Evolutionary conservation across 2,797 vertebrate species (phyloP).

Genomic region (Triplophysa yarkandensis): DNA sequence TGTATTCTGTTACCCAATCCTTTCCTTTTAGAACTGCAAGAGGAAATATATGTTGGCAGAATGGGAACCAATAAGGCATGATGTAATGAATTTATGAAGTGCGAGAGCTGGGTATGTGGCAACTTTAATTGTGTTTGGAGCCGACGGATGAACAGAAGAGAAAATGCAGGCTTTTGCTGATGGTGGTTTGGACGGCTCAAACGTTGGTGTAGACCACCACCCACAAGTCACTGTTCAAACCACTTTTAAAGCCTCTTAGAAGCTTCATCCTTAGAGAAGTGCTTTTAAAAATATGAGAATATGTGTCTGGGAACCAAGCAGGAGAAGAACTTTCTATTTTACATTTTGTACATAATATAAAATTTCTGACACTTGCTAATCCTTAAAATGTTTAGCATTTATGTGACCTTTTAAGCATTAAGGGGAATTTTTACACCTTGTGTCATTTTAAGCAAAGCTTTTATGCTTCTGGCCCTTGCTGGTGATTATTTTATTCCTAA

Average conservation of each 20-base stretch:
- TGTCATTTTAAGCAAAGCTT: too few relatives aligned
- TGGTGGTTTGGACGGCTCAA: conserved; percentile 32
- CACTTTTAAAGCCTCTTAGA: conserved; percentile 13
- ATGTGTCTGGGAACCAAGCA: not conserved
- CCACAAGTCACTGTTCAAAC: conserved; percentile 17
- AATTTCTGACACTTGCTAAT: too few relatives aligned
- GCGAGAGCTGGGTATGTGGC: conserved; percentile 36
- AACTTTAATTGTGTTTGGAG: conserved; percentile 40
- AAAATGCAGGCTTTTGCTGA: conserved; percentile 27
- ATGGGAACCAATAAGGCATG: conserved; percentile 6
- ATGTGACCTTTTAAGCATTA: too few relatives aligned
- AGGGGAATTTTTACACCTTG: too few relatives aligned
- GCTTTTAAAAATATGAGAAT: not conserved
- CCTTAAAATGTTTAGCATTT: too few relatives aligned
- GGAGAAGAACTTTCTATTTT: not conserved
- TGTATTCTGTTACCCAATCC: conserved; percentile 10
- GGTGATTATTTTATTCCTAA: too few relatives aligned
- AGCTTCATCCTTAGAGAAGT: conserved; percentile 15
- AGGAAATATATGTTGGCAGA: conserved; percentile 41
- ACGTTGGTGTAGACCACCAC: conserved; percentile 2
- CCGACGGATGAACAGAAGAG: not conserved
- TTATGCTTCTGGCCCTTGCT: too few relatives aligned
- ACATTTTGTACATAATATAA: too few relatives aligned
- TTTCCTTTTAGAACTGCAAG: conserved; percentile 3
- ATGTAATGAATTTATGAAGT: conserved; percentile 48